Conservation (phyloP, 2,113 vertebrate genomes). For the Rallus limicola region DNA sequence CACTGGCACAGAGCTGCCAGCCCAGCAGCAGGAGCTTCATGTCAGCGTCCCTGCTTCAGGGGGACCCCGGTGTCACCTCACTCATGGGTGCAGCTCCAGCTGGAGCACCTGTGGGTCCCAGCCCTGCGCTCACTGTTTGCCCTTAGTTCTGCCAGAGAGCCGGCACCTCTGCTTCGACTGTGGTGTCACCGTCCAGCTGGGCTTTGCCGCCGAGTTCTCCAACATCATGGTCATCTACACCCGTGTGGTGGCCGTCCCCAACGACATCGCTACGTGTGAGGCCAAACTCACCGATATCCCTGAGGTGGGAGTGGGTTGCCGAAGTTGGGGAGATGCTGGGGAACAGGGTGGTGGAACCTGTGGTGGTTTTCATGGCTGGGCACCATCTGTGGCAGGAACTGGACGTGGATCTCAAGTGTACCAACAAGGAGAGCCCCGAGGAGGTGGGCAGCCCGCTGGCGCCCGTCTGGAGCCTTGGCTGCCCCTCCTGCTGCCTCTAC, state of each 20-base stretch:
- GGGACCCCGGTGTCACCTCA: rapidly evolving
- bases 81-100: rapidly evolving
- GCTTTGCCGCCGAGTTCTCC: conserved; percentile 88
- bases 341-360: rapidly evolving
- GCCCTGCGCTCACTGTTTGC: neutral
- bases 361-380: neutral
- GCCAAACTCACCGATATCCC: conserved; percentile 83
- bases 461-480: conserved; percentile 46
- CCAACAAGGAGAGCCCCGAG: conserved; percentile 80
- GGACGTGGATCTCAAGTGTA: conserved; percentile 82
- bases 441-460: conserved; percentile 80
- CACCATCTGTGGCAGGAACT: conserved; percentile 58
- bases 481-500: conserved; percentile 77
- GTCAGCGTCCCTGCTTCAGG: rapidly evolving
- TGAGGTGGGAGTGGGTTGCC: conserved; percentile 53
- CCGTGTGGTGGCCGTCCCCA: conserved; percentile 74
- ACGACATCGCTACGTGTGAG: conserved; percentile 74
- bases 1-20: rapidly evolving
- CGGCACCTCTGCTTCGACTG: conserved; percentile 79
- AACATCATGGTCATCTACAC: conserved; percentile 90
- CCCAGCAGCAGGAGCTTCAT: neutral
- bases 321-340: rapidly evolving
- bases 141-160: conserved; percentile 80
- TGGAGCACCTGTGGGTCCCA: neutral
- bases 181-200: conserved; percentile 82